Percentiles rank a stretch among this genome's conserved stretches.
phyloP scores from a whole-genome alignment of 2,113 vertebrate species.

The Amazona guildingii region DNA sequence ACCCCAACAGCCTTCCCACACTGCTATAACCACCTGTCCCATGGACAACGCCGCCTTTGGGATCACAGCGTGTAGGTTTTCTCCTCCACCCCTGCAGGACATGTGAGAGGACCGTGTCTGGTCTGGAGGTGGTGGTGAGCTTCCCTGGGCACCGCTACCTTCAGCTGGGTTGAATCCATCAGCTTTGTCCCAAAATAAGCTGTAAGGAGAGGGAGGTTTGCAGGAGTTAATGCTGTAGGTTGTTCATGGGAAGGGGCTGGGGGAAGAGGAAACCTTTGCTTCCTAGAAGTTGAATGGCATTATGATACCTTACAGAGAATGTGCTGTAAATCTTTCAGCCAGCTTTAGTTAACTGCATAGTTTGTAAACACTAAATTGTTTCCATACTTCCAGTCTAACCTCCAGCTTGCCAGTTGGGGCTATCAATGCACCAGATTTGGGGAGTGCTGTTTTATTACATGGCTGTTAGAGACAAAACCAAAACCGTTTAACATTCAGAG shows the following conservation, averaged over 20 bases:
- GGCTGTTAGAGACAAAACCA: background rate
- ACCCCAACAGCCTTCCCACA: background rate
- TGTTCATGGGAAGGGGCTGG: background rate
- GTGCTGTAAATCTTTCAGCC: background rate
- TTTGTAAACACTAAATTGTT: background rate
- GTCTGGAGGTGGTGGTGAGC: background rate
- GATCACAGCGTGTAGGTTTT: background rate
- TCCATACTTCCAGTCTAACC: background rate
- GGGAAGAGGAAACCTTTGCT: background rate
- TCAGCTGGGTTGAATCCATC: background rate
- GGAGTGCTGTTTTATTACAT: background rate
- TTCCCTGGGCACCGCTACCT: background rate
- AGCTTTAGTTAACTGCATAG: background rate
- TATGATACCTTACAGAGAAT: background rate
- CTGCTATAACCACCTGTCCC: background rate
- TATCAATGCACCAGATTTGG: background rate
- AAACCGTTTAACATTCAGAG: background rate
- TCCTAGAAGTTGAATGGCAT: background rate
- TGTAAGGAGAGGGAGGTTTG: background rate
- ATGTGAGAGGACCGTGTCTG: too few species aligned
- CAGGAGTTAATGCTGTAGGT: background rate
- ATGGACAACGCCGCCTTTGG: accelerated
- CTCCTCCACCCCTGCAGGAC: background rate
- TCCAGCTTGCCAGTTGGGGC: background rate
- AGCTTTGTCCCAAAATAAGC: background rate